phyloP scores from a whole-genome alignment of 2,888 invertebrate species.

The Ectropis crepuscularia region DNA sequence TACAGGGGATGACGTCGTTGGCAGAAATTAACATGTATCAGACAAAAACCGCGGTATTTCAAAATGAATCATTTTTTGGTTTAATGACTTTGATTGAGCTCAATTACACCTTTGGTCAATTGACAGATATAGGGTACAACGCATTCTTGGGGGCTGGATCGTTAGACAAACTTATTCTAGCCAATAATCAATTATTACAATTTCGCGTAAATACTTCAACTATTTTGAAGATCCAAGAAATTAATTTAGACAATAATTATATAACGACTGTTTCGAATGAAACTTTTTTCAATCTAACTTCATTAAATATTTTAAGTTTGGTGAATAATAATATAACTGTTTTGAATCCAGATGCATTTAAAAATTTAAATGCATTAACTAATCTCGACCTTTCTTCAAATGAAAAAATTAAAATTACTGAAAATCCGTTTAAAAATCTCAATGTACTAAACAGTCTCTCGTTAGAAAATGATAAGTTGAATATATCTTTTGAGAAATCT shows the following conservation, averaged over 20 bases:
- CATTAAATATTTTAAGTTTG: constrained; percentile 35
- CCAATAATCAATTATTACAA: constrained; percentile 38
- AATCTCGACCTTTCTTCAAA: constrained; percentile 40
- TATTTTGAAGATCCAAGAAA: constrained; percentile 33
- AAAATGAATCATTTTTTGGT: constrained; percentile 38
- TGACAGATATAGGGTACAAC: constrained; percentile 34
- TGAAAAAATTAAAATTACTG: constrained; percentile 27
- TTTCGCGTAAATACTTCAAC: constrained; percentile 39
- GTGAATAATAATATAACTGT: constrained; percentile 36
- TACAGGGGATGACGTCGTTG: constrained; percentile 30
- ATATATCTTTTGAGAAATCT: constrained; percentile 34
- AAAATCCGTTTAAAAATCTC: constrained; percentile 36
- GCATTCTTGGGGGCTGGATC: constrained; percentile 34
- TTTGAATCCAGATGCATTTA: constrained; percentile 32
- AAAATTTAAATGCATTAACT: constrained; percentile 21
- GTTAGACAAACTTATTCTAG: constrained; percentile 36
- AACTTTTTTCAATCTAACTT: constrained; percentile 33
- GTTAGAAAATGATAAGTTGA: constrained; percentile 33
- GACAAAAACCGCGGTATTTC: constrained; percentile 23
- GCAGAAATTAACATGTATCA: constrained; percentile 28
- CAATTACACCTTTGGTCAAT: constrained; percentile 38
- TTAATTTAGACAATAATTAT: constrained; percentile 39
- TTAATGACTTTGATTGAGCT: constrained; percentile 25
- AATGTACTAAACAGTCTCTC: constrained; percentile 31
- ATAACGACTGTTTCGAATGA: constrained; percentile 32